A percentile compares a stretch with the other conserved stretches of the same genome.
Conservation (phyloP, 1,140 invertebrate genomes). For the Chironomus tepperi region DNA sequence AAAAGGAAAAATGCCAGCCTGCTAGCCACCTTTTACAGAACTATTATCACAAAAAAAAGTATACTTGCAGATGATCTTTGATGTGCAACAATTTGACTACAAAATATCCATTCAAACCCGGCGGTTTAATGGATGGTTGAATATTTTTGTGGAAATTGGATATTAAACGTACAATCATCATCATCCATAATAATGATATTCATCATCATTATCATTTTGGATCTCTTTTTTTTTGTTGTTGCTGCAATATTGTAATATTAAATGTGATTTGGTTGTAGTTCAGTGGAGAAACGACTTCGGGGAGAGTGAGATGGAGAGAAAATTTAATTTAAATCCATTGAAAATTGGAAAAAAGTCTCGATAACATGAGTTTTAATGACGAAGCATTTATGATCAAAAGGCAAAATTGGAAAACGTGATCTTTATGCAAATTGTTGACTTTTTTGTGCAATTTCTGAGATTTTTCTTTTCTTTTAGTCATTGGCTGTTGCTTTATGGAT, state of each 20-base stretch:
- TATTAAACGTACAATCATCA: neutral
- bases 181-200: neutral
- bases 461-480: too few relatives aligned
- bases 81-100: too few relatives aligned
- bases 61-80: too few relatives aligned
- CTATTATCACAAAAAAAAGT: too few relatives aligned
- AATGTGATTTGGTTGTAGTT: neutral
- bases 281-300: neutral
- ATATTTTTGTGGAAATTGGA: neutral
- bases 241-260: conserved; percentile 1
- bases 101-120: too few relatives aligned
- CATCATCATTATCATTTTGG: neutral
- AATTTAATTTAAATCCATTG: neutral
- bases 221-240: neutral
- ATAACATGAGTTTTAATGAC: too few relatives aligned
- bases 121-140: conserved; percentile 6
- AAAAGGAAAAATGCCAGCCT: too few relatives aligned
- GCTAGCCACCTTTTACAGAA: too few relatives aligned
- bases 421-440: neutral
- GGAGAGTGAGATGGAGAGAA: neutral
- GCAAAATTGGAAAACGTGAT: neutral
- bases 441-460: too few relatives aligned
- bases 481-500: too few relatives aligned
- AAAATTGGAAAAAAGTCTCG: neutral
- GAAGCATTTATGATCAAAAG: neutral